Conservation (phyloP, 2,888 invertebrate species). For the Lycocerus yunnanus region DNA sequence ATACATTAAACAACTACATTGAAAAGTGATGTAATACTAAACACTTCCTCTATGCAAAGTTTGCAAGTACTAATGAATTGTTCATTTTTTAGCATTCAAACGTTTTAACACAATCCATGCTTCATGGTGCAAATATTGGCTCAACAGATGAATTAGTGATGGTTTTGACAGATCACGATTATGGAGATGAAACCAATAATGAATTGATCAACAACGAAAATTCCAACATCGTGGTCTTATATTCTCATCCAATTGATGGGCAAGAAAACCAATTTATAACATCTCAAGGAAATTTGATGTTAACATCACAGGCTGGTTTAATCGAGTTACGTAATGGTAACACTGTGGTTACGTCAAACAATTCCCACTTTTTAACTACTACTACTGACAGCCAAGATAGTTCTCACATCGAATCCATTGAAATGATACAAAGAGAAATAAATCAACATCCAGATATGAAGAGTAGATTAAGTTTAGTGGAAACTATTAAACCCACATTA, state of each 20-base stretch:
- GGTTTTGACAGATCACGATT: slow-evolving; percentile 65
- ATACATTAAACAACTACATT: no score
- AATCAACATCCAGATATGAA: slow-evolving; percentile 40
- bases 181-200: slow-evolving; percentile 58
- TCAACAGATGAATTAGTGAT: slow-evolving; percentile 65
- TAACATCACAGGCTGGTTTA: slow-evolving; percentile 54
- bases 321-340: slow-evolving; percentile 49
- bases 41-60: no score
- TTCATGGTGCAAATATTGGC: slow-evolving; percentile 55
- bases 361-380: slow-evolving; percentile 39
- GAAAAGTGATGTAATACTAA: no score
- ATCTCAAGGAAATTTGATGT: slow-evolving; percentile 54
- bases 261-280: slow-evolving; percentile 61
- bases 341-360: slow-evolving; percentile 39
- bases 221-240: slow-evolving; percentile 67
- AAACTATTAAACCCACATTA: slow-evolving; percentile 10
- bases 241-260: slow-evolving; percentile 64
- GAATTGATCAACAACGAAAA: slow-evolving; percentile 58
- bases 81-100: slow-evolving; percentile 28
- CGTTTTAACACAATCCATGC: slow-evolving; percentile 45
- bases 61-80: background rate
- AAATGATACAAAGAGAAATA: slow-evolving; percentile 54
- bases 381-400: slow-evolving; percentile 30
- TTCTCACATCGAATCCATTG: slow-evolving; percentile 52
- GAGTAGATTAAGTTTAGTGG: slow-evolving; percentile 10